These are phyloP conservation scores for Brachycybe producta DNA, from an alignment of 2,888 invertebrate species.

Conservation along the genomic window DNA sequence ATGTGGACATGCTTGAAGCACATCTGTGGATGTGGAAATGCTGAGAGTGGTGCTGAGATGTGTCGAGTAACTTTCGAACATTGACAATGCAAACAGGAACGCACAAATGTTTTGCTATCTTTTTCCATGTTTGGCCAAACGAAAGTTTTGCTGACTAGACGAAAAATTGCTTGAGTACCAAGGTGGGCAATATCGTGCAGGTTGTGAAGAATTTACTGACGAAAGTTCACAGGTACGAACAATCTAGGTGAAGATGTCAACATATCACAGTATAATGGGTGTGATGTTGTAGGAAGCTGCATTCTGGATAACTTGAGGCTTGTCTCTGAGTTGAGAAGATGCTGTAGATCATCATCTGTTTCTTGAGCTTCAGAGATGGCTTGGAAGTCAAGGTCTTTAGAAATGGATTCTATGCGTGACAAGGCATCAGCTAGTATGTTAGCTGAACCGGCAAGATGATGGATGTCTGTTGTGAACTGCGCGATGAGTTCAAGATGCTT, in stretches of 20 bases:
- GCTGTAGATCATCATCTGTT: no score
- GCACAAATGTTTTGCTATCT: background rate
- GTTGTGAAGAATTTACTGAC: background rate
- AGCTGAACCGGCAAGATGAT: no score
- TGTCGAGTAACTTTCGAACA: background rate
- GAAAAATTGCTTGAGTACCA: background rate
- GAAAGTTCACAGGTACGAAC: background rate
- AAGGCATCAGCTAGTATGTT: no score
- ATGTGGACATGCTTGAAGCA: constrained; percentile 12
- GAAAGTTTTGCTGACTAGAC: background rate
- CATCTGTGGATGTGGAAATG: background rate
- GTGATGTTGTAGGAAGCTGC: background rate
- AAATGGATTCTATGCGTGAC: no score
- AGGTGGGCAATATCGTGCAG: background rate
- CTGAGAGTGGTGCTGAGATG: background rate
- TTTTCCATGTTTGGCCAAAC: background rate
- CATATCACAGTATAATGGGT: constrained; percentile 1
- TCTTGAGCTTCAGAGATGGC: no score
- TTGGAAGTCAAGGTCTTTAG: no score
- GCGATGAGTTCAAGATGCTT: no score
- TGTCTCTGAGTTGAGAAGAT: no score
- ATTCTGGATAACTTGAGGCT: no score
- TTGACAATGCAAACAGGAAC: background rate
- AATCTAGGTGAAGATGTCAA: background rate
- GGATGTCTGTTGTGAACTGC: no score